phyloP scores from a whole-genome alignment of 2,888 invertebrate species.

The Omphaloscelis lunosa region DNA sequence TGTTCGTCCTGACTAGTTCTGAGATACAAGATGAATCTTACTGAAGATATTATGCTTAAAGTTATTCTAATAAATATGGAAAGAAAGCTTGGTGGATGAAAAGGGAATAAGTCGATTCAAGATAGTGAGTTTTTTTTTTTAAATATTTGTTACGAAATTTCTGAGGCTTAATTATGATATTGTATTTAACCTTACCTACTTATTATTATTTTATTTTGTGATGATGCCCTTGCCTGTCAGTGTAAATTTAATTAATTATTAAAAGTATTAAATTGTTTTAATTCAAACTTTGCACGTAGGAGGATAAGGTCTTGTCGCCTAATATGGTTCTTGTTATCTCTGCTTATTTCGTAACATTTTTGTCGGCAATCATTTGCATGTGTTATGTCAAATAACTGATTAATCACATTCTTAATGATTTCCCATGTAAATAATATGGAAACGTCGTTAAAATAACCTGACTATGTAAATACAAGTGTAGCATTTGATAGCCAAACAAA shows the following conservation, averaged over 20 bases:
- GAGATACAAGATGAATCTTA: slow-evolving; percentile 10
- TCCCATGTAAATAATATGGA: slow-evolving; percentile 22
- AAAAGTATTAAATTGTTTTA: slow-evolving; percentile 62
- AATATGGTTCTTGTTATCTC: slow-evolving; percentile 75
- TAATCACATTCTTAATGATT: slow-evolving; percentile 54
- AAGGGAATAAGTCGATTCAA: not conserved
- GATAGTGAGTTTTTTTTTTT: not conserved
- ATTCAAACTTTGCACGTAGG: slow-evolving; percentile 70
- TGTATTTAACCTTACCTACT: not conserved
- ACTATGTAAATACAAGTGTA: slow-evolving; percentile 33
- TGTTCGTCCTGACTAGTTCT: not conserved
- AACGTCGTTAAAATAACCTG: slow-evolving; percentile 19
- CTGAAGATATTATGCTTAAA: not conserved
- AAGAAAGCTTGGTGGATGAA: not conserved
- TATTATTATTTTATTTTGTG: not conserved
- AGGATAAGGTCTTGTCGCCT: slow-evolving; percentile 75
- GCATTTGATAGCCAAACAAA: slow-evolving; percentile 25
- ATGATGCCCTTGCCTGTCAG: slow-evolving; percentile 41
- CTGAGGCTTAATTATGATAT: not conserved
- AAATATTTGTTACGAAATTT: no score
- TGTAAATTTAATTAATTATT: slow-evolving; percentile 67
- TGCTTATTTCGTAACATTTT: slow-evolving; percentile 76
- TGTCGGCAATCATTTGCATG: slow-evolving; percentile 74
- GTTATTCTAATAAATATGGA: not conserved
- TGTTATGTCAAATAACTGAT: slow-evolving; percentile 69